phyloP scores from a whole-genome alignment of 1,140 invertebrate species.

The Drosophila asahinai region DNA sequence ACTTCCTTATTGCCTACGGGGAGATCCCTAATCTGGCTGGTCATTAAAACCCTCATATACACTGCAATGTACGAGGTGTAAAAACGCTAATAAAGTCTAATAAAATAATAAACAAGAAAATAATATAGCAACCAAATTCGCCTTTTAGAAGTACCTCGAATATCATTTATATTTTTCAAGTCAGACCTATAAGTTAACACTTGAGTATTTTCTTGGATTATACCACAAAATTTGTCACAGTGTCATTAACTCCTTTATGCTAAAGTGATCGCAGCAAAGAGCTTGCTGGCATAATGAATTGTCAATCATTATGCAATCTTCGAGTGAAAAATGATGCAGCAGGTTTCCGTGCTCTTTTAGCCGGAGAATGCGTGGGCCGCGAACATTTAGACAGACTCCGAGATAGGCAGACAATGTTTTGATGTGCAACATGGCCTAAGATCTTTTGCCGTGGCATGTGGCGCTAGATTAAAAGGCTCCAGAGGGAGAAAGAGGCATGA shows the following conservation, averaged over 20 bases:
- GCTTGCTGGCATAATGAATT: slow-evolving; percentile 72
- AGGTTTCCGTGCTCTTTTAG: slow-evolving; percentile 52
- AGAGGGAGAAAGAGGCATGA: slow-evolving; percentile 36
- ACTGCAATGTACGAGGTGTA: neutral
- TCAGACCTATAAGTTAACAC: neutral
- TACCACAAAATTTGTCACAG: neutral
- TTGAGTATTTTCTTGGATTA: too few species aligned
- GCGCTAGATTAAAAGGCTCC: slow-evolving; percentile 62
- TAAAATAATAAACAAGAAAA: too few species aligned
- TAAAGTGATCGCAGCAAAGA: slow-evolving; percentile 23
- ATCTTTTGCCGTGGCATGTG: slow-evolving; percentile 79
- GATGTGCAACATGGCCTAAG: slow-evolving; percentile 57
- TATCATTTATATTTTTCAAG: too few species aligned
- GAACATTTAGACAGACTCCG: slow-evolving; percentile 65
- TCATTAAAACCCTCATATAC: slow-evolving; percentile 49
- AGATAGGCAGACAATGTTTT: slow-evolving; percentile 31
- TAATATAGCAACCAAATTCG: too few species aligned
- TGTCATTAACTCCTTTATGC: slow-evolving; percentile 23
- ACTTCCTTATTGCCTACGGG: slow-evolving; percentile 63
- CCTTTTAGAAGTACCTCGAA: neutral
- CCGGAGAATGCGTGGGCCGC: slow-evolving; percentile 62
- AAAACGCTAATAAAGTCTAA: neutral
- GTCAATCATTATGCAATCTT: slow-evolving; percentile 82
- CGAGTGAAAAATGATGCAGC: slow-evolving; percentile 79
- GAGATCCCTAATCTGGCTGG: slow-evolving; percentile 62